Evolutionary conservation across 2,113 vertebrate genomes (phyloP).

Genomic region (Murina feae): DNA sequence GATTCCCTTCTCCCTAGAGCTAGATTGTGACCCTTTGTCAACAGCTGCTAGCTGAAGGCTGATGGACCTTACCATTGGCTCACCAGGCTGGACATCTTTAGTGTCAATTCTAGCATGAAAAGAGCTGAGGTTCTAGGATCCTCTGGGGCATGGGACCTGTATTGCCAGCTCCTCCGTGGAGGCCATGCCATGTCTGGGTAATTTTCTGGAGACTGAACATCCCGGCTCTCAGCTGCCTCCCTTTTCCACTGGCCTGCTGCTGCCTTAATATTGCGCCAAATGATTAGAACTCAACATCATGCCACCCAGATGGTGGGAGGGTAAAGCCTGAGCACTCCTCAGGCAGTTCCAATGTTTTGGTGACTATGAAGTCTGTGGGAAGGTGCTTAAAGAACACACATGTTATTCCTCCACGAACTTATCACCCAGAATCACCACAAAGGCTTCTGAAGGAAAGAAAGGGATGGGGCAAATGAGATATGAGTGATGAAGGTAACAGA

Average conservation of each 20-base stretch:
- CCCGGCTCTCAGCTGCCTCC: neutral
- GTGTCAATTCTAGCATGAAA: neutral
- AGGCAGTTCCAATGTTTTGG: neutral
- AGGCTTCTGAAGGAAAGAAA: neutral
- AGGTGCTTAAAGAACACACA: neutral
- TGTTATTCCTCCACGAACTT: neutral
- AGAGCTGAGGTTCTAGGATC: neutral
- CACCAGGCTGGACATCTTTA: neutral
- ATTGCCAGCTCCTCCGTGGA: neutral
- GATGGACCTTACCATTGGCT: neutral
- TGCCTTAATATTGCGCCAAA: neutral
- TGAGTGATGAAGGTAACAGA: neutral
- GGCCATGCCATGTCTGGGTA: neutral
- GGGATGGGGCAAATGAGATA: neutral
- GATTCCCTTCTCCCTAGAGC: neutral
- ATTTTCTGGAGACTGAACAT: neutral
- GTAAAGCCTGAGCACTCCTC: neutral
- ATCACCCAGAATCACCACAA: neutral
- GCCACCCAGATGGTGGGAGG: neutral
- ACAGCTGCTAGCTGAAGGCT: neutral
- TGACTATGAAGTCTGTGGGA: neutral
- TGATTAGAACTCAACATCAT: neutral
- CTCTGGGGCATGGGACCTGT: neutral
- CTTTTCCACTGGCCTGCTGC: neutral
- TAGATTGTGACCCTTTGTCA: neutral